phyloP scores from a whole-genome alignment of 1,140 invertebrate species.

The Drosophila repleta region DNA sequence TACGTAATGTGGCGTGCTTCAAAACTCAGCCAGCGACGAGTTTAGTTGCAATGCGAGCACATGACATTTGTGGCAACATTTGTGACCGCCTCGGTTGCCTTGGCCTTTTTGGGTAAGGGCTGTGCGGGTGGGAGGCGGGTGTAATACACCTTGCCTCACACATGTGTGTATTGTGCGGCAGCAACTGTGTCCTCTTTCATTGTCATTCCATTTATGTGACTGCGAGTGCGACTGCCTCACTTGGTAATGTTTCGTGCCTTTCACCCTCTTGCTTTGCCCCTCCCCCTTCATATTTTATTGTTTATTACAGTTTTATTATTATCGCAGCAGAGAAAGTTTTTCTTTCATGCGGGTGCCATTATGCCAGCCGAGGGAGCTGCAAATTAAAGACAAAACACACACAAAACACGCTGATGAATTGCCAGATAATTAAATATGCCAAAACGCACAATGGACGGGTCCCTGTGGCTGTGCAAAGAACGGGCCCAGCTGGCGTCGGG shows the following conservation, averaged over 20 bases:
- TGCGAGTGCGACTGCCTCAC: slow-evolving; percentile 29
- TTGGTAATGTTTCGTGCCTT: slow-evolving; percentile 41
- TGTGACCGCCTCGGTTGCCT: slow-evolving; percentile 41
- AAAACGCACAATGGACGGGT: slow-evolving; percentile 33
- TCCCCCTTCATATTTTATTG: slow-evolving; percentile 27
- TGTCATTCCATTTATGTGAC: slow-evolving; percentile 44
- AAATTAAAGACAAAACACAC: slow-evolving; percentile 48
- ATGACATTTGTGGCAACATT: slow-evolving; percentile 47
- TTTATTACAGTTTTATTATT: slow-evolving; percentile 55
- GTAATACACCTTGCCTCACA: slow-evolving; percentile 29
- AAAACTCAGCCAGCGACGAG: slow-evolving; percentile 37
- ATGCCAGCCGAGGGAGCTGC: slow-evolving; percentile 27
- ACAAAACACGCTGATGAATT: slow-evolving; percentile 42
- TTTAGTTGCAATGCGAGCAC: slow-evolving; percentile 40
- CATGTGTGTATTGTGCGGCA: slow-evolving; percentile 16
- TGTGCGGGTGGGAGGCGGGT: neutral
- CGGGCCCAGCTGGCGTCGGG: neutral
- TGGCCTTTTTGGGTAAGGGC: slow-evolving; percentile 28
- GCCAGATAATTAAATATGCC: slow-evolving; percentile 60
- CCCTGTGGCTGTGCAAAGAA: slow-evolving; percentile 7
- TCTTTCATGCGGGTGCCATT: slow-evolving; percentile 40
- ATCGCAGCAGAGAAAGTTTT: slow-evolving; percentile 34
- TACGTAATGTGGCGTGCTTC: slow-evolving; percentile 43
- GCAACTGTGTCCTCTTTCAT: slow-evolving; percentile 34
- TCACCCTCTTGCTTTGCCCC: slow-evolving; percentile 4